Percentiles rank a stretch among this genome's conserved stretches.
phyloP scores from a whole-genome alignment of 2,113 vertebrate genomes.

The Setophaga petechia region DNA sequence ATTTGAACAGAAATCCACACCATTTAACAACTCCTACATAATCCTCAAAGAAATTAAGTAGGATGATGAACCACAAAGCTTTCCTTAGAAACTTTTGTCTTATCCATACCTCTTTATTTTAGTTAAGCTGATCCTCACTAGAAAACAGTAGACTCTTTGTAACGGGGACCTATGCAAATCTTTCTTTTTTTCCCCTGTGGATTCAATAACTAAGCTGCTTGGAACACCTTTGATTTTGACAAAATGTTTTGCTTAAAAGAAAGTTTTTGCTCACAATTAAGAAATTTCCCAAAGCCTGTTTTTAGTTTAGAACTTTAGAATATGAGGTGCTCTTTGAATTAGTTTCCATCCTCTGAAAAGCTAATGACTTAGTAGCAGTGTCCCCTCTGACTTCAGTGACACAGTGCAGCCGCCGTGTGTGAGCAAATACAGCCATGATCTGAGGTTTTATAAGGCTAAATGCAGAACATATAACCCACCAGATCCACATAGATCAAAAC shows the following conservation, averaged over 20 bases:
- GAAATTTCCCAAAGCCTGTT: not conserved
- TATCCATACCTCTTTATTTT: conserved; percentile 27
- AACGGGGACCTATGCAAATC: not conserved
- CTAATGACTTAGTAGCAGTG: not conserved
- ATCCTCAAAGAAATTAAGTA: conserved; percentile 20
- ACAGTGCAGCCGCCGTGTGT: not conserved
- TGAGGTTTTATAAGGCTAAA: not conserved
- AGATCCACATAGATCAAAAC: not conserved
- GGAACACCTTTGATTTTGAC: not conserved
- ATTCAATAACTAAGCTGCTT: conserved; percentile 33
- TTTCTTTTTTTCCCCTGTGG: not conserved
- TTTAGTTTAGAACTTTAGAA: not conserved
- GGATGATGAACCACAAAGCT: not conserved
- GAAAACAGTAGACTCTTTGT: conserved; percentile 21
- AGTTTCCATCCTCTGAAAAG: not conserved
- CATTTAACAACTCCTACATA: not conserved
- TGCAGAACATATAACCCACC: not conserved
- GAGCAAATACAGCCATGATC: not conserved
- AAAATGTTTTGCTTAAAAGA: not conserved
- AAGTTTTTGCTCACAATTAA: not conserved
- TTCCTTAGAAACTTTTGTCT: conserved; percentile 13
- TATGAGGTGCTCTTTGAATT: not conserved
- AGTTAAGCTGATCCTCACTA: conserved; percentile 1
- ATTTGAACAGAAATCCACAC: not conserved
- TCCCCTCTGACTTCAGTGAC: not conserved